Evolutionary conservation across 2,113 vertebrate species (phyloP).

Genomic region (Bubalus kerabau): DNA sequence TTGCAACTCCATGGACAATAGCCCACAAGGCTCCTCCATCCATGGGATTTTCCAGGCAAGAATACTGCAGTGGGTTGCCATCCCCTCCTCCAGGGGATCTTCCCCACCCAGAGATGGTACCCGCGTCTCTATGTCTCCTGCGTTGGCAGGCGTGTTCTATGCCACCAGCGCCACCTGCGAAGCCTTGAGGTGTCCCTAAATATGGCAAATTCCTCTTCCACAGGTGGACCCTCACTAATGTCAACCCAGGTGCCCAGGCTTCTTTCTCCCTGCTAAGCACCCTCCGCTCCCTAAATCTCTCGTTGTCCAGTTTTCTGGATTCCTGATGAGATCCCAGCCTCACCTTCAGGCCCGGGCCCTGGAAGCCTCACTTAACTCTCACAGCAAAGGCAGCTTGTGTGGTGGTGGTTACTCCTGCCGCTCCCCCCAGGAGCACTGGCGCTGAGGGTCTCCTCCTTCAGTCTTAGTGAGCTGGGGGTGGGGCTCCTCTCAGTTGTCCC

Average conservation of each 20-base stretch:
- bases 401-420: neutral
- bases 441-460: neutral
- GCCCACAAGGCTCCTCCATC: neutral
- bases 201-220: neutral
- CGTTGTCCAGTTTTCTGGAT: neutral
- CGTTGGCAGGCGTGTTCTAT: neutral
- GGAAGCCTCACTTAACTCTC: neutral
- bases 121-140: neutral
- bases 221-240: neutral
- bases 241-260: neutral
- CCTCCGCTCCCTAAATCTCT: neutral
- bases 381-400: neutral
- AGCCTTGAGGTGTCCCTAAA: neutral
- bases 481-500: neutral
- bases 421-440: neutral
- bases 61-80: neutral
- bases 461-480: neutral
- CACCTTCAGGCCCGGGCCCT: fast-evolving
- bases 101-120: neutral
- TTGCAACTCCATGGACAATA: neutral
- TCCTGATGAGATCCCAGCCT: neutral
- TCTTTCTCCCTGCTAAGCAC: neutral
- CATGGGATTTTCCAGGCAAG: neutral
- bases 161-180: neutral
- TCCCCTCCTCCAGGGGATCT: neutral